Evolutionary conservation across 2,888 invertebrate species (phyloP), one percentile per base, ranked within the genome.

Genomic region (Torymus aiolomorphi): DNA sequence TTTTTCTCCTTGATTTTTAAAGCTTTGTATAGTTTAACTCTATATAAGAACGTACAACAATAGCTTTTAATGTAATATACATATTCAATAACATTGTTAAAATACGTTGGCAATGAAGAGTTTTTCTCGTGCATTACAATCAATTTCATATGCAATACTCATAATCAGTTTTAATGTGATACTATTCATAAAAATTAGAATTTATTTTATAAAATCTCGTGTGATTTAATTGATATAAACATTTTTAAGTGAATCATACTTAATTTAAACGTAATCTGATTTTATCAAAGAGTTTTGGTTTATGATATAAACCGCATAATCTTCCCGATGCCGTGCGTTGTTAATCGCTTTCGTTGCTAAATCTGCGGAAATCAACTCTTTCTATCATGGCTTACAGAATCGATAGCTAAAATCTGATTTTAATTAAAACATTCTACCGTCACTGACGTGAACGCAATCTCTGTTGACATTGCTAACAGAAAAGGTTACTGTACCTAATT

Each of bases 381-480:
- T 18, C n/a, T 31, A 8, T 11, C 13, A 59, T 59, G 20, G 59
- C 31, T 70, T 70, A 16, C 12, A 31, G 57, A 70, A 56, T 70
- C 56, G 42, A 70, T 57, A 31, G 56, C 54, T 16, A 56, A 70
- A 70, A 70, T 57, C 69, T 70, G 56, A 20, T 51, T 70, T 70
- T 70, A 57, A 70, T 70, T 70, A 57, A 56, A 70, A 16, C 57
- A 31, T 31, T 16, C 10, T 13, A 42, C 57, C 57, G 57, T 70
- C 16, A 31, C 4, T 56, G 31, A 49, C 49, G 10, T 65, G n/a
- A n/a, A 65, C n/a, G 11, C 13, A 42, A 31, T 31, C 12, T 67
- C 54, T 56, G 24, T 54, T 18, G 14, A 10, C 54, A 56, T 20
- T 54, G 2, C 31, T 54, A 54, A 24, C 14, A n/a, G 12, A 4